Conservation (phyloP, 2,888 invertebrate species). For the Euproctis similis region DNA sequence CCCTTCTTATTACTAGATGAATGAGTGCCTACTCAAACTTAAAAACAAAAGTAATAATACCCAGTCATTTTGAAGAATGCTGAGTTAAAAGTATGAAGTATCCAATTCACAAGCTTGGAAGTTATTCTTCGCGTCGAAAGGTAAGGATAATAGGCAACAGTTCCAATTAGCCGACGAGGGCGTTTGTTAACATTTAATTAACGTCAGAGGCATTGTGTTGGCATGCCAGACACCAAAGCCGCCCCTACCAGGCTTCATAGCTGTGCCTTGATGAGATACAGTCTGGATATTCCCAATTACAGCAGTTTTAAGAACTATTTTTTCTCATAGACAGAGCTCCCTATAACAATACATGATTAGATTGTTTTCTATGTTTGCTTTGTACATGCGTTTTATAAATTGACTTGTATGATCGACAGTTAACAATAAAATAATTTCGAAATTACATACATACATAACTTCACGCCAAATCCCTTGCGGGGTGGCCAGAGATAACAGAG, state of each 20-base stretch:
- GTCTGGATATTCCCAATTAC: constrained; percentile 52
- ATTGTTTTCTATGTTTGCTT: too few species aligned
- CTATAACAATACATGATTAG: constrained; percentile 11
- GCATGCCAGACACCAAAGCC: constrained; percentile 47
- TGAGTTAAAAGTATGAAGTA: constrained; percentile 56
- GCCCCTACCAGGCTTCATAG: constrained; percentile 39
- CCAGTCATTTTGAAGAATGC: constrained; percentile 46
- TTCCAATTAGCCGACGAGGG: constrained; percentile 75
- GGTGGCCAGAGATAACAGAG: too few species aligned
- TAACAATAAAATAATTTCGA: too few species aligned
- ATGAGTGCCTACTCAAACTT: constrained; percentile 18
- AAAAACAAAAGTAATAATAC: constrained; percentile 37
- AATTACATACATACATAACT: too few species aligned
- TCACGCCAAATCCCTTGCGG: too few species aligned
- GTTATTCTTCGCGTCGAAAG: constrained; percentile 63
- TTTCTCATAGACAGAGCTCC: constrained; percentile 5
- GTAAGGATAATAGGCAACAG: constrained; percentile 75
- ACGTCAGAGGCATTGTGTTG: constrained; percentile 70
- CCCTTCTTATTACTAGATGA: constrained; percentile 10
- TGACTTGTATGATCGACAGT: too few species aligned
- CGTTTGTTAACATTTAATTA: constrained; percentile 77
- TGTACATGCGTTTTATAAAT: too few species aligned
- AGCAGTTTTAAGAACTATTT: constrained; percentile 31
- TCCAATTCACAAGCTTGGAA: constrained; percentile 54
- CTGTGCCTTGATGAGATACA: constrained; percentile 41